Conservation (phyloP, 2,113 vertebrate species). For the Calidris pugnax region DNA sequence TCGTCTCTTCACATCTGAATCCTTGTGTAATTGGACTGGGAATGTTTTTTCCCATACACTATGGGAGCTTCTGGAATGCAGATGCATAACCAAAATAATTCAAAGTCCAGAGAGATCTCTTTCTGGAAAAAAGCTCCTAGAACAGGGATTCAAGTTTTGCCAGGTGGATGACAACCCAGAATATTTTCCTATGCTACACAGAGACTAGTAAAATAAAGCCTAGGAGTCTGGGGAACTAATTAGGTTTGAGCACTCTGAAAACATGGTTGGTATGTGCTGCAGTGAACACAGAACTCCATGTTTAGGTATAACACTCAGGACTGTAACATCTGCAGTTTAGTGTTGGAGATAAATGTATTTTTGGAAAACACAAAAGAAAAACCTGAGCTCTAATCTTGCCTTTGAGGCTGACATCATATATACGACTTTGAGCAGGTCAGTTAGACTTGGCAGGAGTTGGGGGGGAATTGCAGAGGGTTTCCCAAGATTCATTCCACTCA, state of each 20-base stretch:
- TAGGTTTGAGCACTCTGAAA: conserved; percentile 53
- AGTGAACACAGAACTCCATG: neutral
- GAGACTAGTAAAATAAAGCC: neutral
- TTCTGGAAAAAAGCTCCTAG: conserved; percentile 60
- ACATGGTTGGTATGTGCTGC: neutral
- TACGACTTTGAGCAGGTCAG: neutral
- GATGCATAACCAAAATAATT: conserved; percentile 16
- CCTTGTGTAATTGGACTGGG: neutral
- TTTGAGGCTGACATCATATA: neutral
- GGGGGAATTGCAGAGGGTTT: neutral
- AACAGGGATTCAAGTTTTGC: conserved; percentile 53
- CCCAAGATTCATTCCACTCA: neutral
- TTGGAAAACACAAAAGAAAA: neutral
- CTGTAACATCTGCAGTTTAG: neutral
- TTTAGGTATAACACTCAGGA: neutral
- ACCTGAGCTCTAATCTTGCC: neutral
- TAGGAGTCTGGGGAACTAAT: conserved; percentile 65
- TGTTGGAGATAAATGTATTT: neutral
- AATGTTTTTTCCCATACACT: neutral
- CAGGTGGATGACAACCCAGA: conserved; percentile 61
- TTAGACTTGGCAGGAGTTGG: neutral
- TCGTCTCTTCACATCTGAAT: neutral
- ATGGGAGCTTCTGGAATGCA: conserved; percentile 21
- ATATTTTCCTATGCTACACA: conserved; percentile 60
- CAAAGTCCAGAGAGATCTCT: conserved; percentile 1